Conservation (phyloP, 2,888 invertebrate species). For the Mimas tiliae region DNA sequence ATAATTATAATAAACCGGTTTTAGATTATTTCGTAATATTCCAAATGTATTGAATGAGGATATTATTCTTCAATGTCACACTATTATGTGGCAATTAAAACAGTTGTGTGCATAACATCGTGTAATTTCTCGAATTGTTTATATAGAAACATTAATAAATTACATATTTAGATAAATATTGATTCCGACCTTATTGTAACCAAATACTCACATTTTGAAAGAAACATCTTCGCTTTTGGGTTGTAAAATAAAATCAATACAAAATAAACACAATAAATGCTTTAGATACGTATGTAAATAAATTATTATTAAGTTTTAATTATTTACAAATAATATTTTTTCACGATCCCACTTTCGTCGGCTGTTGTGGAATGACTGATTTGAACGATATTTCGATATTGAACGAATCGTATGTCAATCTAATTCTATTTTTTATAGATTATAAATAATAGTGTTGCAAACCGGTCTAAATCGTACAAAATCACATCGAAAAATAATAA, state of each 20-base stretch:
- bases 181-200: slow-evolving; percentile 28
- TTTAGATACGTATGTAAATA: background rate
- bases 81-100: background rate
- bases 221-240: slow-evolving; percentile 36
- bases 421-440: background rate
- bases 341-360: background rate
- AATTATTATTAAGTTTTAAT: background rate
- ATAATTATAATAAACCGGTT: background rate
- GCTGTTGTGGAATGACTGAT: slow-evolving; percentile 9
- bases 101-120: too few species aligned
- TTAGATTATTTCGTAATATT: background rate
- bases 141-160: background rate
- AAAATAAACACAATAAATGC: slow-evolving; percentile 34
- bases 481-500: background rate
- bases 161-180: slow-evolving; percentile 2
- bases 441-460: background rate
- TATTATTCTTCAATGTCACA: background rate
- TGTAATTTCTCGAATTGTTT: too few species aligned
- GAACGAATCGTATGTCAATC: background rate
- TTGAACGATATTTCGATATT: background rate
- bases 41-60: background rate
- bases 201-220: slow-evolving; percentile 38
- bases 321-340: slow-evolving; percentile 6
- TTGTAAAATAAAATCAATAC: background rate
- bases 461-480: background rate